Conservation (phyloP, 1,140 invertebrate genomes). For the Musca domestica region DNA sequence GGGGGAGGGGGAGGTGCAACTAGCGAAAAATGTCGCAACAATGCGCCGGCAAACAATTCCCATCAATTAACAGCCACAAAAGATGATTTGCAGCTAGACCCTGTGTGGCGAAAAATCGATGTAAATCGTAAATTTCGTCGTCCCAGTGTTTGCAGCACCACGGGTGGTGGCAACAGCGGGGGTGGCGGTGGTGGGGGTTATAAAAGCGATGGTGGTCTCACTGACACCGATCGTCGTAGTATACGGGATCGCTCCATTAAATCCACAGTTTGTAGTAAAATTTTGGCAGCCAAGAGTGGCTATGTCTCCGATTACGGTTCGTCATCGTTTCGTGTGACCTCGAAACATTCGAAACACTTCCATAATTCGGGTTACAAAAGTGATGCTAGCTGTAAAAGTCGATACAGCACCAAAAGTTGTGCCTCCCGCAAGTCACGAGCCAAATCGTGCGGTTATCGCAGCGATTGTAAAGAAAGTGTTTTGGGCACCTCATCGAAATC, state of each 20-base stretch:
- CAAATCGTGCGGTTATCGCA: slow-evolving; percentile 54
- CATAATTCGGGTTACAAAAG: slow-evolving; percentile 61
- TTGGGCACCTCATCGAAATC: slow-evolving; percentile 28
- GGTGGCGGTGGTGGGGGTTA: slow-evolving; percentile 51
- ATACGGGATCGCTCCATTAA: not conserved
- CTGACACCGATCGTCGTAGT: slow-evolving; percentile 43
- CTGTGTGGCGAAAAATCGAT: slow-evolving; percentile 63
- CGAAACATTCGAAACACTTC: slow-evolving; percentile 50
- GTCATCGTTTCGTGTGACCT: not conserved
- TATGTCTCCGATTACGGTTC: slow-evolving; percentile 62
- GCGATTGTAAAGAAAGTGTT: slow-evolving; percentile 43
- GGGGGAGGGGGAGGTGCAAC: slow-evolving; percentile 14
- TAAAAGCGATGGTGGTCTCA: slow-evolving; percentile 57
- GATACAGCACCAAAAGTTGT: slow-evolving; percentile 60
- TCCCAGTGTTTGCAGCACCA: slow-evolving; percentile 58
- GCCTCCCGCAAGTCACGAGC: slow-evolving; percentile 57
- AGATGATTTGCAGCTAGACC: slow-evolving; percentile 58
- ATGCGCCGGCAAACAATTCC: slow-evolving; percentile 50
- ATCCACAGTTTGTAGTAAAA: slow-evolving; percentile 58
- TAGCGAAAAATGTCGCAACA: slow-evolving; percentile 50
- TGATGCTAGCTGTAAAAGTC: slow-evolving; percentile 61
- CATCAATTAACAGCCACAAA: slow-evolving; percentile 35
- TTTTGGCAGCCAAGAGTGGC: slow-evolving; percentile 58
- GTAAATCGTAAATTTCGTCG: slow-evolving; percentile 62
- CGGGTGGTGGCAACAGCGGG: slow-evolving; percentile 55